Evolutionary conservation across 2,113 vertebrate species (phyloP), one percentile per base, ranked within the genome.

Genomic region (Anolis carolinensis): DNA sequence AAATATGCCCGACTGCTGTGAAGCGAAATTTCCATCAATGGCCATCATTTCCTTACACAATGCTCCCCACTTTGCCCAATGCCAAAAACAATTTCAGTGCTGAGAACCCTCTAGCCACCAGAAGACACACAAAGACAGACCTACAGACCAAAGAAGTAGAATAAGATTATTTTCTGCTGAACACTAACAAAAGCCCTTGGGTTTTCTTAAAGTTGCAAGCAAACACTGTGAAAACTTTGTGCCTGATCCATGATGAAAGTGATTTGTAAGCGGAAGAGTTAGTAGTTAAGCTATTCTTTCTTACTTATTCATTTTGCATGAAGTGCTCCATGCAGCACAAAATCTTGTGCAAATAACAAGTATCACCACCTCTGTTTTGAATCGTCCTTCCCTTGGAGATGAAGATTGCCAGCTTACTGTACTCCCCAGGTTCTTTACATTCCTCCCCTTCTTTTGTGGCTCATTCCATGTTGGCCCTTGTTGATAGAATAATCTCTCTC

Each of bases 391-490:
- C 65, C 36, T 25, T 72, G 50, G 44, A 44, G 71, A 30, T 74
- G 68, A 63, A 48, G 63, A n/a, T 11, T 34, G n/a, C 21, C 80
- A 80, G 55, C 30, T 48, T 86, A 80, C 39, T 32, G n/a, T 63
- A 13, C 59, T 81, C n/a, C 59, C 16, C 14, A 4, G 23, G 44
- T 76, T n/a, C 34, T 11, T 68, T 9, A 67, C 52, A 63, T 23
- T 39, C 59, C 3, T 50, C 59, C 73, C 77, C 20, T 55, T 30
- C 78, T 63, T 81, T 34, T 48, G 52, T 75, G 36, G 36, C 14
- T 80, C 68, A 62, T 81, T 81, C 62, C n/a, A 36, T 67, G 52
- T 81, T 86, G 39, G 79, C 7, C 36, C 13, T 80, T 81, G 36
- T 63, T 62, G 68, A 63, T 44, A 63, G 55, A 62, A 73, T 81